Evolutionary conservation across 2,888 invertebrate species (phyloP).

Genomic region (Aleiodes testaceus): DNA sequence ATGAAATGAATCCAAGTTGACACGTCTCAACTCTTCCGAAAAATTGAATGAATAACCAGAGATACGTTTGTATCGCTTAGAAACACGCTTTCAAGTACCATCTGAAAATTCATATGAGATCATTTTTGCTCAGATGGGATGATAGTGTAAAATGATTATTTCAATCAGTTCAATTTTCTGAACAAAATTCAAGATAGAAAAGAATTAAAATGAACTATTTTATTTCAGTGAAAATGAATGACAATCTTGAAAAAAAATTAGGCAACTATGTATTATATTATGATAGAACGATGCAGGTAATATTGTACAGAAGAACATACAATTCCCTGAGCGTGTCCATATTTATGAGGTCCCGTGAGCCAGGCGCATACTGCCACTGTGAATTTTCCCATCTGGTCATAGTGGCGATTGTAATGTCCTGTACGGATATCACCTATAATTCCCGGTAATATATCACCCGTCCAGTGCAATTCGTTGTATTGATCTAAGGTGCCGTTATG

Average conservation of each 20-base stretch:
- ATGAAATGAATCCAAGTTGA: conserved; percentile 7
- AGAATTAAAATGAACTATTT: conserved; percentile 28
- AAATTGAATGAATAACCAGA: no score
- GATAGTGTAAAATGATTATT: no score
- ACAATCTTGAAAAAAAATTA: background rate
- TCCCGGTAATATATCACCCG: conserved; percentile 72
- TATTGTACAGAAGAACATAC: background rate
- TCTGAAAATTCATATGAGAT: no score
- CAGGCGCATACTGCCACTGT: conserved; percentile 57
- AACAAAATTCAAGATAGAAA: conserved; percentile 35
- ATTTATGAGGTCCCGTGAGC: conserved; percentile 42
- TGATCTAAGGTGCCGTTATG: conserved; percentile 69
- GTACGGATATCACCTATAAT: conserved; percentile 71
- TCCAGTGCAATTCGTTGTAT: conserved; percentile 67
- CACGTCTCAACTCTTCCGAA: conserved; percentile 1
- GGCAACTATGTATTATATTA: background rate
- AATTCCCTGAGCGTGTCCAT: conserved; percentile 24
- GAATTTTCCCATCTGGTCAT: conserved; percentile 67
- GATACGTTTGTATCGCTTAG: no score
- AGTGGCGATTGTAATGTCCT: conserved; percentile 69
- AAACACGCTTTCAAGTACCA: no score
- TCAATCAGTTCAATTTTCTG: no score
- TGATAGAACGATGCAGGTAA: background rate
- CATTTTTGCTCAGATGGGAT: no score
- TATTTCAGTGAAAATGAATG: conserved; percentile 27